Evolutionary conservation across 2,113 vertebrate species (phyloP).

Genomic region (Petromus typicus): DNA sequence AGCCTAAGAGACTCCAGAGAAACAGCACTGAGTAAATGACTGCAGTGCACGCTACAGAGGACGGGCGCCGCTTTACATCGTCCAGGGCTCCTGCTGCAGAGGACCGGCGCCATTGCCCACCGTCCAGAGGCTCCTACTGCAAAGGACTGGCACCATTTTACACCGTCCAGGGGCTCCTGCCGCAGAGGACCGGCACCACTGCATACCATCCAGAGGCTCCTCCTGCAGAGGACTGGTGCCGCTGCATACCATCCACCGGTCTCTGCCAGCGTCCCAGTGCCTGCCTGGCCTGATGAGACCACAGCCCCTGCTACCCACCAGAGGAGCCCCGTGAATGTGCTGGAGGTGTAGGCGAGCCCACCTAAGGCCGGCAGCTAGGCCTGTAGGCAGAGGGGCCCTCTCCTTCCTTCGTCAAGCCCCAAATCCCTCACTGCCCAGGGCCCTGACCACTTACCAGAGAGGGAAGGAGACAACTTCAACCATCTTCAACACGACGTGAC

Average conservation of each 20-base stretch:
- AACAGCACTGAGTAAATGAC: slow-evolving; percentile 90
- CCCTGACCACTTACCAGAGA: background rate
- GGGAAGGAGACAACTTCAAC: background rate
- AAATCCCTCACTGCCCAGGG: background rate
- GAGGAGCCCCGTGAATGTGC: background rate
- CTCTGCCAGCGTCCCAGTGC: background rate
- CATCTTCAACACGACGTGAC: too few species aligned
- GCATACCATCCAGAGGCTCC: too few species aligned
- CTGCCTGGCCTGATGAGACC: background rate
- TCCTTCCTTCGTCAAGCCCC: accelerated
- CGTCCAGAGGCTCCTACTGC: too few species aligned
- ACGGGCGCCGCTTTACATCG: too few species aligned
- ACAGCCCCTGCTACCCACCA: background rate
- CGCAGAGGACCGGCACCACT: too few species aligned
- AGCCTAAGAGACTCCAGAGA: slow-evolving; percentile 83
- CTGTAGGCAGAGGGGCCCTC: background rate
- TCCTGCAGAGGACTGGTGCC: slow-evolving; percentile 84
- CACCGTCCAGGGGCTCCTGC: too few species aligned
- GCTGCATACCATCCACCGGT: slow-evolving; percentile 79
- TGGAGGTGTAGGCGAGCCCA: background rate
- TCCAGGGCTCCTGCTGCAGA: too few species aligned
- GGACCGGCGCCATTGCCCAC: too few species aligned
- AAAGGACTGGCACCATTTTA: too few species aligned
- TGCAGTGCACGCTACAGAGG: slow-evolving; percentile 89
- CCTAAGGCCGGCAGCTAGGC: accelerated